Conservation (phyloP, 2,113 vertebrate species). For the Alethe castanea region DNA sequence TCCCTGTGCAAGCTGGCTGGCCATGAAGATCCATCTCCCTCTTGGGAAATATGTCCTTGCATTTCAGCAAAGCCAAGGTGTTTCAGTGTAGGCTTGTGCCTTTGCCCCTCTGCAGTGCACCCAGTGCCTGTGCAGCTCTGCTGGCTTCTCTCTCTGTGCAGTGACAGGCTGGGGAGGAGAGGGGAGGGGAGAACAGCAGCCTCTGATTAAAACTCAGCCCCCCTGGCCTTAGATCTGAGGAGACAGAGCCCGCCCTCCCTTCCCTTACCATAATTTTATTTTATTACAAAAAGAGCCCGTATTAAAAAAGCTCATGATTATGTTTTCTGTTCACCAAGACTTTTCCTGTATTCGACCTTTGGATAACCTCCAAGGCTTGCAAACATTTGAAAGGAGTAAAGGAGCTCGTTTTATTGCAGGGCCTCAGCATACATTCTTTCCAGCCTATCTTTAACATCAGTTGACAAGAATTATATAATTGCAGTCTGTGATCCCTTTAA, state of each 20-base stretch:
- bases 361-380: conserved; percentile 78
- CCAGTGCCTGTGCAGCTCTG: neutral
- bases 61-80: neutral
- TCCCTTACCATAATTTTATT: conserved; percentile 72
- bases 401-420: conserved; percentile 79
- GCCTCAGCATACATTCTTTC: conserved; percentile 80
- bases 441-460: conserved; percentile 84
- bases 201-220: conserved; percentile 67
- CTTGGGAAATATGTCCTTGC: neutral
- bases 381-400: conserved; percentile 81
- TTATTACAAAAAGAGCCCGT: conserved; percentile 67
- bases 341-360: conserved; percentile 82
- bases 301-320: conserved; percentile 79
- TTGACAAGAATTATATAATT: conserved; percentile 95
- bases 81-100: neutral
- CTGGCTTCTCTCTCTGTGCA: neutral
- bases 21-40: neutral
- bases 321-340: conserved; percentile 76
- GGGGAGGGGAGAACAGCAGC: conserved; percentile 63
- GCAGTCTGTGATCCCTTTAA: conserved; percentile 88
- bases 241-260: conserved; percentile 46
- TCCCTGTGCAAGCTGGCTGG: neutral
- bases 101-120: neutral
- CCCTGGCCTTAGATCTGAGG: conserved; percentile 66
- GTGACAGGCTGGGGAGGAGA: conserved; percentile 41